Evolutionary conservation across 2,113 vertebrate genomes (phyloP), one percentile per base, ranked within the genome.

Genomic region (Diglossa brunneiventris): DNA sequence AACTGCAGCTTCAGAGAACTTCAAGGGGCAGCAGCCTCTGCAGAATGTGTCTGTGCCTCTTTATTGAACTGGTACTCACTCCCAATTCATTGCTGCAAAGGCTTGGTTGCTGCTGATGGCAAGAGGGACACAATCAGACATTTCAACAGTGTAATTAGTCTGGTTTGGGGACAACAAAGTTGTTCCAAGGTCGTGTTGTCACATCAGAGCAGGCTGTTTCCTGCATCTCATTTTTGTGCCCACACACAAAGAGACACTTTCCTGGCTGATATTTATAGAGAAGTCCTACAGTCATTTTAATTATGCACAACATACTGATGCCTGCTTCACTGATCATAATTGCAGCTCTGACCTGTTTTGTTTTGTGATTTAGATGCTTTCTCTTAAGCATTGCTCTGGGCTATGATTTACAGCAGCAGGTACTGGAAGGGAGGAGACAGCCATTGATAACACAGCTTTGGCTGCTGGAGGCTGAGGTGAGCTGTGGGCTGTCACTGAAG

Each of bases 251-350:
- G 96, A 96, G 91, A 92, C 52, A 30, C 94, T 95, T 97, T 94
- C 95, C 89, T 87, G 91, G 83, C 72, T 96, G 93, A 88, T 95
- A 93, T 92, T 94, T 96, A 96, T 94, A 94, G 94, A 91, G 85
- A 96, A 95, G 94, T 91, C 83, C 95, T 96, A 95, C 61, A 96
- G 91, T 96, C 90, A 83, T 96, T 98, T 97, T 95, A 97, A 97
- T 97, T 97, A 97, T 88, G 68, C 66, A 86, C 87, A 94, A 82
- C 91, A 92, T 85, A 89, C 72, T 77, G 90, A 95, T 94, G 95
- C 96, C 92, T 97, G 95, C 97, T 96, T 96, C 95, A 91, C 91
- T 96, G 96, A 95, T 97, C 96, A 93, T 96, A 96, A 96, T 94
- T 97, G 89, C 85, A 93, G 80, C 88, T 97, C 84, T 96, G 86